phyloP scores from a whole-genome alignment of 2,888 invertebrate species.

The Listrodromus nycthemerus region DNA sequence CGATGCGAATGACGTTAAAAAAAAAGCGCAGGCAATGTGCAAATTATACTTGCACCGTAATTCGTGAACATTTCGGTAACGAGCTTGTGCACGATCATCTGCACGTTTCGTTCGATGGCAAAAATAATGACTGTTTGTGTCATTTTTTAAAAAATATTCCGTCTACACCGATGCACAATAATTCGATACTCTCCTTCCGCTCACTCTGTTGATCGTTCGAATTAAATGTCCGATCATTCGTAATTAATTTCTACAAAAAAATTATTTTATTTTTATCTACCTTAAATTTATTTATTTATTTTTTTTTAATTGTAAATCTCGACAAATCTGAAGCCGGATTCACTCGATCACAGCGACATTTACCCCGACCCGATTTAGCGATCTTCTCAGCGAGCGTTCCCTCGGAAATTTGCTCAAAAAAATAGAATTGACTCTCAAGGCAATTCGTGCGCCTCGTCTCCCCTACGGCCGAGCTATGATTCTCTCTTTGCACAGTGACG shows the following conservation, averaged over 20 bases:
- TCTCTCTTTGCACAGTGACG: conserved; percentile 20
- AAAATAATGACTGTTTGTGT: not conserved
- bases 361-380: not conserved
- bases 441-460: not conserved
- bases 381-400: too few relatives aligned
- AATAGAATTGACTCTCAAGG: not conserved
- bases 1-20: not conserved
- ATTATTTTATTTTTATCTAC: not conserved
- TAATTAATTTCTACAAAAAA: not conserved
- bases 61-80: not conserved
- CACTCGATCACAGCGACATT: not conserved
- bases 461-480: not conserved
- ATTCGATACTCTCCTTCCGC: not conserved
- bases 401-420: not conserved
- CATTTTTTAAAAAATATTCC: too few relatives aligned
- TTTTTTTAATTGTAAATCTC: not conserved
- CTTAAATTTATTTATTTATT: not conserved
- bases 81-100: not conserved
- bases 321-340: not conserved
- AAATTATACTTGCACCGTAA: not conserved
- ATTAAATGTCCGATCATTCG: not conserved
- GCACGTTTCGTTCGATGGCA: not conserved
- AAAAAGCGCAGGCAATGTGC: not conserved
- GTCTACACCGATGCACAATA: too few relatives aligned
- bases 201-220: not conserved